These are phyloP conservation scores for Saguinus imperator DNA, from an alignment of 2,113 vertebrate genomes.

Conservation along the genomic window DNA sequence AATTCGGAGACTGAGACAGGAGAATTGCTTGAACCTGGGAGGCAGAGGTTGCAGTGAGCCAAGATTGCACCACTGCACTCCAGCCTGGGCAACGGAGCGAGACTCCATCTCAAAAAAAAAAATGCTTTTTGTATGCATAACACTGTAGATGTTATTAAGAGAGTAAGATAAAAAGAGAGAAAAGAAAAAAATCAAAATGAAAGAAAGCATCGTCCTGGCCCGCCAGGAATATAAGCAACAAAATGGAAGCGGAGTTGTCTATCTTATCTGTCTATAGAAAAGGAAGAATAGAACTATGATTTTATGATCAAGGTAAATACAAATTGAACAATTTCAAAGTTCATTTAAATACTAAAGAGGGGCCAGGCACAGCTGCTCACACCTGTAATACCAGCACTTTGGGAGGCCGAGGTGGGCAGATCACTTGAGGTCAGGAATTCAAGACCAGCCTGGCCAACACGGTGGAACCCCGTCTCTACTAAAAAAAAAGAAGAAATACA, in stretches of 20 bases:
- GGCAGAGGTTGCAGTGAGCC: too few species aligned
- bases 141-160: neutral
- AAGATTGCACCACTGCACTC: too few species aligned
- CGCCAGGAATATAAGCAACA: neutral
- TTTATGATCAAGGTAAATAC: constrained; percentile 11
- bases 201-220: neutral
- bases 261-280: neutral
- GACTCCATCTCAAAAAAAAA: too few species aligned
- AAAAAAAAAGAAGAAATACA: too few species aligned
- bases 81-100: too few species aligned
- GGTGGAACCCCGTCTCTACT: too few species aligned
- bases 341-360: constrained; percentile 33
- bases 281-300: constrained; percentile 10
- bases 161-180: neutral
- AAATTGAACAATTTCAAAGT: constrained; percentile 26
- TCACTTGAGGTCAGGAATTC: too few species aligned
- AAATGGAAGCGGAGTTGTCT: neutral
- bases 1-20: too few species aligned
- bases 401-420: too few species aligned
- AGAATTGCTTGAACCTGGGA: too few species aligned
- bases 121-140: neutral
- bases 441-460: too few species aligned
- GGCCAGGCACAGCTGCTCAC: neutral
- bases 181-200: constrained; percentile 16
- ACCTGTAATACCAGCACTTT: too few species aligned